Percentiles rank a stretch among this genome's conserved stretches.
Conservation (phyloP, 2,888 invertebrate species). For the Heliconius ethilla region DNA sequence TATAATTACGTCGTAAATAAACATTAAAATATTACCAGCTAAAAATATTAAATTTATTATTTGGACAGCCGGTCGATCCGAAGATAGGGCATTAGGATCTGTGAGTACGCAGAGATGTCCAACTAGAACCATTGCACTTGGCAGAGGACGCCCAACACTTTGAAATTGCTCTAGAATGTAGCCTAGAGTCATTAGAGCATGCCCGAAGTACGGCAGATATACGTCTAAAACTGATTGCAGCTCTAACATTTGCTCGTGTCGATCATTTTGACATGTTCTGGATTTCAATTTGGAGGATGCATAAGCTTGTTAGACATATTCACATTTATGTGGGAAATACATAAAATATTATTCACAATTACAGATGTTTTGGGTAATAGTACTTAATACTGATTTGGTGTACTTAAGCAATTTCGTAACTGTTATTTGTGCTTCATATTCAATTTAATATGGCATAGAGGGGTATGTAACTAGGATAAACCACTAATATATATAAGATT, state of each 20-base stretch:
- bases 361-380: constrained; percentile 39
- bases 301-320: constrained; percentile 48
- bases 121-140: constrained; percentile 66
- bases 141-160: constrained; percentile 58
- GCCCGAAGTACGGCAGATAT: constrained; percentile 65
- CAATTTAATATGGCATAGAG: background rate
- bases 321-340: constrained; percentile 54
- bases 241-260: constrained; percentile 53
- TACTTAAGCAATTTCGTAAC: background rate
- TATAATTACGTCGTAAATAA: constrained; percentile 60
- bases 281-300: constrained; percentile 26
- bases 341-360: constrained; percentile 51
- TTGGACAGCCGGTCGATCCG: constrained; percentile 55
- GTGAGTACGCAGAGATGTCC: constrained; percentile 66
- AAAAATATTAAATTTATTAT: constrained; percentile 62
- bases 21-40: constrained; percentile 61
- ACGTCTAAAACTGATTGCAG: constrained; percentile 47
- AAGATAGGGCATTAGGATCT: constrained; percentile 57
- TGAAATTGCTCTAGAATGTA: constrained; percentile 66
- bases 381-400: background rate
- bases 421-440: background rate
- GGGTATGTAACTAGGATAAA: background rate
- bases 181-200: constrained; percentile 67
- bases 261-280: constrained; percentile 27
- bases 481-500: background rate